Evolutionary conservation across 2,113 vertebrate species (phyloP), one percentile per base, ranked within the genome.

Genomic region (Oplegnathus fasciatus): DNA sequence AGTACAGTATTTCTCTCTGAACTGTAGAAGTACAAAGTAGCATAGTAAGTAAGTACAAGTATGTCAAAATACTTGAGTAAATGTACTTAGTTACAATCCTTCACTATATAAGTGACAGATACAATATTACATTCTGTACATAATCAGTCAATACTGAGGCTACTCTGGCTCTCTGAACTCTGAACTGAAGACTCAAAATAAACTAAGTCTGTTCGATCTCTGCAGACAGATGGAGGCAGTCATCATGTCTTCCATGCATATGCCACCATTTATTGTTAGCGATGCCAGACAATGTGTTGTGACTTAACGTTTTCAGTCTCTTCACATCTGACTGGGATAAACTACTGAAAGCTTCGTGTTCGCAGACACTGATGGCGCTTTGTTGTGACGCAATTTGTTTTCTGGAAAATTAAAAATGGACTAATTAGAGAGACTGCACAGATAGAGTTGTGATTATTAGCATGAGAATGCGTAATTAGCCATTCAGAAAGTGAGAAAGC

Each of bases 391-490:
- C 32, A 66, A 75, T 28, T 34, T 32, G 73, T 67, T 82, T 72
- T 57, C 26, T 40, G 10, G 57, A 32, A 54, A 64, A 64, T 30
- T 15, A 60, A 62, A 65, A 73, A 67, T 37, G 5, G n/a, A 79
- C 50, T 81, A 60, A 89, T 86, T 73, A 82, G 60, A 14, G 30
- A 30, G 55, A 60, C 52, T 15, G 72, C 26, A 48, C 28, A n/a
- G 50, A 71, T 28, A 24, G 78, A 55, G 26, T 26, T 9, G 57
- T 64, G 34, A 79, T 79, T 83, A 74, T 83, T 71, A 67, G 60
- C 61, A 34, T 40, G 58, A 74, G 26, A 83, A 79, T 65, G 70
- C 70, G 57, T 66, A 80, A 88, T 79, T 78, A 75, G 54, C 52
- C n/a, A 30, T 6, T 78, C 6, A 11, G 42, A 40, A 8, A 80